These are phyloP conservation scores for Temnothorax ravouxi DNA, from an alignment of 2,888 invertebrate genomes.

Conservation along the genomic window DNA sequence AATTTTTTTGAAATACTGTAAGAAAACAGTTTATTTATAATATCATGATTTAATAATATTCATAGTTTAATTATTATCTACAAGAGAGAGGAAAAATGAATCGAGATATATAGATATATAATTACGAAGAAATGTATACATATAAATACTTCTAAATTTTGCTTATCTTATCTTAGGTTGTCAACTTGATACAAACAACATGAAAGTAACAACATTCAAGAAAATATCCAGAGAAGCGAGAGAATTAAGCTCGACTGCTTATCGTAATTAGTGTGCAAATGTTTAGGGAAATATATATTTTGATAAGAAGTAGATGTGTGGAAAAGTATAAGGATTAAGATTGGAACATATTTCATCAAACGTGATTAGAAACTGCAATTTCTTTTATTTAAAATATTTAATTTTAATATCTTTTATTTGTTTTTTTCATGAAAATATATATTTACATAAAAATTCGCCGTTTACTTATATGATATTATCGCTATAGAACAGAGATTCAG, in stretches of 20 bases:
- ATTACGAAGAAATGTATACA: not conserved
- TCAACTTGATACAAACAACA: not conserved
- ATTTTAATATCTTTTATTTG: not conserved
- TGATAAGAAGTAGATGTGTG: not conserved
- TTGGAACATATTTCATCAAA: not conserved
- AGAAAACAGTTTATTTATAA: not conserved
- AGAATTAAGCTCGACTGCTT: not conserved
- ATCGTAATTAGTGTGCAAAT: not conserved
- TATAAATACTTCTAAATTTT: not conserved
- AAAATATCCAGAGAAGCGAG: not conserved
- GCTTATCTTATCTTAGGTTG: not conserved
- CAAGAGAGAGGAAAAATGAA: not conserved
- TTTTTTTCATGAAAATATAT: conserved; percentile 3
- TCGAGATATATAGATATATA: not conserved
- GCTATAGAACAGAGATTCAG: too few relatives aligned
- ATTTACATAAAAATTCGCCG: not conserved
- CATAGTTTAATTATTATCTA: not conserved
- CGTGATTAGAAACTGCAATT: not conserved
- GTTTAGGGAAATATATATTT: not conserved
- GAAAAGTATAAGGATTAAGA: not conserved
- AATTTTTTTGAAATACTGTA: not conserved
- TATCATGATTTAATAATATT: not conserved
- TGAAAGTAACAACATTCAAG: not conserved
- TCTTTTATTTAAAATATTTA: not conserved
- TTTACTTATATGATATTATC: not conserved